phyloP scores from a whole-genome alignment of 2,797 vertebrate species.

The Pangasius mekongensis region DNA sequence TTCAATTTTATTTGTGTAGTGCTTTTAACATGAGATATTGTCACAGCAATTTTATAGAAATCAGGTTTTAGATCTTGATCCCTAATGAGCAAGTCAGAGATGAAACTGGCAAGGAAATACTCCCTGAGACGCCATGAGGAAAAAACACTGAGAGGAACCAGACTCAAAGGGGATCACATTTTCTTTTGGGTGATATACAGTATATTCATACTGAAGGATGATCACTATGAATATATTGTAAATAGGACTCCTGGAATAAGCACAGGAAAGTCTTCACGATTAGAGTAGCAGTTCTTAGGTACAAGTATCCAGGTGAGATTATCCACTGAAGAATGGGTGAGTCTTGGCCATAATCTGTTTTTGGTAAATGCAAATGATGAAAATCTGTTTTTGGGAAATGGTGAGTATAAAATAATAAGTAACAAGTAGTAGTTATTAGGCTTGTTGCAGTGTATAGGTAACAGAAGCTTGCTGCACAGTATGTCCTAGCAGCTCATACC shows the following conservation, averaged over 20 bases:
- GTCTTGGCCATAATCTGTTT: neutral
- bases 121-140: neutral
- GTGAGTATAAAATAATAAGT: neutral
- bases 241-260: neutral
- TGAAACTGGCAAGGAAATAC: neutral
- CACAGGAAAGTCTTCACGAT: no score
- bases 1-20: neutral
- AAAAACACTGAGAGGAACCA: neutral
- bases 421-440: neutral
- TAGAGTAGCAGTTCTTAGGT: neutral
- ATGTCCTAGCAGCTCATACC: neutral
- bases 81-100: neutral
- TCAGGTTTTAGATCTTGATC: neutral
- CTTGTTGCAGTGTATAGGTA: neutral
- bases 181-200: no score
- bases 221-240: neutral
- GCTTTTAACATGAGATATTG: neutral
- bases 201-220: no score
- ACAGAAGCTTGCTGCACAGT: neutral
- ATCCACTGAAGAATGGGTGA: neutral
- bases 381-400: no score
- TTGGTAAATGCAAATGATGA: neutral
- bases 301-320: neutral
- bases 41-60: neutral
- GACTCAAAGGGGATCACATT: neutral